Evolutionary conservation across 1,140 invertebrate genomes (phyloP), one percentile per base, ranked within the genome.

Genomic region (Aphidius ervi): DNA sequence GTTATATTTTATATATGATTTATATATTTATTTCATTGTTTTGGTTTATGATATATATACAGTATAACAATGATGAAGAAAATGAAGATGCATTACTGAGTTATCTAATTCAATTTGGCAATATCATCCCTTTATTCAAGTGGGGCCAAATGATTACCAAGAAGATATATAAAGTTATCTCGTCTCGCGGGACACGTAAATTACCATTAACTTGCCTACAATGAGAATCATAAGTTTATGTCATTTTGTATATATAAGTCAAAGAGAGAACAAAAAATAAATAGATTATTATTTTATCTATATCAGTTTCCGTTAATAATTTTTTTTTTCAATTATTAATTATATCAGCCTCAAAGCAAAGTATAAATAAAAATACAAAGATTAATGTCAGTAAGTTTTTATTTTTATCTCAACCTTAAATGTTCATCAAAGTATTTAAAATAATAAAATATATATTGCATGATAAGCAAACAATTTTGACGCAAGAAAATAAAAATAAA

Each of bases 61-160:
- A 16, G 16, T 16, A 16, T 16, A 16, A 16, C 16, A 16, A 16
- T 16, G 16, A 16, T 16, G 16, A 16, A 16, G 16, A 16, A 16
- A 16, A 16, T 16, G 16, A 16, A 16, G 16, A 16, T 16, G 16
- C 16, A 16, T 16, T 16, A 16, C 16, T 42, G 67, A 65, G 64
- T 76, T 78, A 78, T 78, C 76, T 80, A 77, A 80, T 80, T 78
- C 71, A 78, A 80, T 80, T 78, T 78, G 70, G 75, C 70, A 78
- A 78, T 78, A 77, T 77, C 74, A 69, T 68, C 67, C 72, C 57
- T 70, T 75, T 77, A 74, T 74, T 42, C 42, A 41, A 40, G 72
- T 76, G 75, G 73, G 74, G 78, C 74, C 79, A 78, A 80, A 75
- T 78, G 75, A 79, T 80, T 75, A 76, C 76, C 70, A 65, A 41